These are phyloP conservation scores for Harlomillsia oculata DNA, from an alignment of 1,140 invertebrate genomes.

Conservation along the genomic window DNA sequence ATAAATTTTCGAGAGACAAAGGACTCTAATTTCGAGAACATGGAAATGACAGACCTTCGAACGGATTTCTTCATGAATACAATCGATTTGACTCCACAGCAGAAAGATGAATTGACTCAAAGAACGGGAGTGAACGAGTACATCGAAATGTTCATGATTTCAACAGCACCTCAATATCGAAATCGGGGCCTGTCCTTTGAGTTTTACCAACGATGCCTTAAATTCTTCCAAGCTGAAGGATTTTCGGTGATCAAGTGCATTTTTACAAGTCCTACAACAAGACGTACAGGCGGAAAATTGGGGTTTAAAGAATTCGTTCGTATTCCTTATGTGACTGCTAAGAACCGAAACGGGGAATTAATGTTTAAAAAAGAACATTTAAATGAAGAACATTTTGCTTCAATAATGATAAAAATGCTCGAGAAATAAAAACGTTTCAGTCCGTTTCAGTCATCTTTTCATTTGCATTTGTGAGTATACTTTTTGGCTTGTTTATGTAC, in stretches of 20 bases:
- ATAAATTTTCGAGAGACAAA: conserved; percentile 15
- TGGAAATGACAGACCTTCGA: conserved; percentile 7
- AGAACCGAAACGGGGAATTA: conserved; percentile 15
- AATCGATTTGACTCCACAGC: no score
- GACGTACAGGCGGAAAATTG: conserved; percentile 13
- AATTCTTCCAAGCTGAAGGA: conserved; percentile 21
- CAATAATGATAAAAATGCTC: neutral
- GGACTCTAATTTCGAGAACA: neutral
- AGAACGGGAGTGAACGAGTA: conserved; percentile 10
- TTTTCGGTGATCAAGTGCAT: conserved; percentile 13
- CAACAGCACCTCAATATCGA: conserved; percentile 14
- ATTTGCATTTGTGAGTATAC: no score
- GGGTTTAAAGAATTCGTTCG: conserved; percentile 20
- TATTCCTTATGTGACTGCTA: conserved; percentile 4
- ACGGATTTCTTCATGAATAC: neutral
- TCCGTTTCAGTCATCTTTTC: no score
- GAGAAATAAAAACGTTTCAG: no score
- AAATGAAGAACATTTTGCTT: neutral
- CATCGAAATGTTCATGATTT: conserved; percentile 22
- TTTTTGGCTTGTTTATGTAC: no score
- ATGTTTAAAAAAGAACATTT: conserved; percentile 1
- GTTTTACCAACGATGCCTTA: conserved; percentile 19
- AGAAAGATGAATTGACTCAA: conserved; percentile 12
- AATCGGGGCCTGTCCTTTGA: conserved; percentile 13
- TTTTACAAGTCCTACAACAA: conserved; percentile 23